These are phyloP conservation scores for Philaenus spumarius DNA, from an alignment of 1,140 invertebrate species.

Conservation along the genomic window DNA sequence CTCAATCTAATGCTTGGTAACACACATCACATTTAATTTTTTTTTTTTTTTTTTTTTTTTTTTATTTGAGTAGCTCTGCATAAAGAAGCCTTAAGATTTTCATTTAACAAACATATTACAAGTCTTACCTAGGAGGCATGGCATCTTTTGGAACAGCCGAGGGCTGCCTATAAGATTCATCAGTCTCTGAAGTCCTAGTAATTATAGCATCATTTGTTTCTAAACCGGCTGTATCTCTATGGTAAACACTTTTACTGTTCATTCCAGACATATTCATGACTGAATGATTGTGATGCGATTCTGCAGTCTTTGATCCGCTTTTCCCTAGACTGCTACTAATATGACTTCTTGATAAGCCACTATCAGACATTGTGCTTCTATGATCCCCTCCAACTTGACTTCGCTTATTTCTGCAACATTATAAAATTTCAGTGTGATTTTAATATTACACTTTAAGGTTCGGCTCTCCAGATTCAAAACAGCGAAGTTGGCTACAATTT, in stretches of 20 bases:
- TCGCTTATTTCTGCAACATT: conserved; percentile 15
- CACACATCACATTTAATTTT: no score
- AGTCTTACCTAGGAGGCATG: conserved; percentile 25
- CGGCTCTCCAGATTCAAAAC: no score
- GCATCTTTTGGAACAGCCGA: conserved; percentile 21
- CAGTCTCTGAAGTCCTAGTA: conserved; percentile 19
- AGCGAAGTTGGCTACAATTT: no score
- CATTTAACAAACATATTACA: neutral
- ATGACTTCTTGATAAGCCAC: conserved; percentile 18
- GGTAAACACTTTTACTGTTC: conserved; percentile 4
- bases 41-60: no score
- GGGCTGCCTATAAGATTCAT: conserved; percentile 20
- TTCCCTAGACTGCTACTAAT: conserved; percentile 18
- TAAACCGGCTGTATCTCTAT: neutral
- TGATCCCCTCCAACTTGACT: conserved; percentile 15
- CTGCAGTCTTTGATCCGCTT: conserved; percentile 5
- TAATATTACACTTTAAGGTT: no score
- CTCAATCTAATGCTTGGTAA: no score
- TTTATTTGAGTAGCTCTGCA: no score
- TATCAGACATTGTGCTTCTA: conserved; percentile 22
- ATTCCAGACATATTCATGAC: neutral
- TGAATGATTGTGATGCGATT: conserved; percentile 23
- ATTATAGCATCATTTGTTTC: neutral
- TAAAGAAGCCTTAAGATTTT: no score
- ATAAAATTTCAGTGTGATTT: no score